Base-by-base conservation (phyloP, 1,140 invertebrate species). In the Heliconius congener region DNA sequence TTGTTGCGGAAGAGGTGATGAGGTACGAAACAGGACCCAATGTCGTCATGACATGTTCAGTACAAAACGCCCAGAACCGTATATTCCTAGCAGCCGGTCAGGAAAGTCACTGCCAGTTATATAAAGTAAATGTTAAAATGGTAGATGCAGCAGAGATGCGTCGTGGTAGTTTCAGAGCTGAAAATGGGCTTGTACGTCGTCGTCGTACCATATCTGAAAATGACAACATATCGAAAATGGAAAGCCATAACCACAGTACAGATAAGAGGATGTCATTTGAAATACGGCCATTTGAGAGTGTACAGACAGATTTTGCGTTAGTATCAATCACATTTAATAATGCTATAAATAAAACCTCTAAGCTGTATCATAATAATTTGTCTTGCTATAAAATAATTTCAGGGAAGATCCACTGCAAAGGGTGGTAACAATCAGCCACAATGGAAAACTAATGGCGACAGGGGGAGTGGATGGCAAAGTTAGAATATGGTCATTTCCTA, bases 21-120 rank as follows among this genome's bases (percentile, higher is more conserved):
- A 95, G 98, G 79, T 97, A 98, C 92, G 97, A 98, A 91, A 99
- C 98, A 18, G 98, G 98, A 5, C 95, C 96, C 2, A 97, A 97
- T 89, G 98, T 98, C 70, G 97, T 99, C 0, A 99, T 99, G 98
- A 99, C 99, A 86, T 98, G 97, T 91, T 96, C 97, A 11, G 95
- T 96, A 16, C 95, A 95, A 34, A 97, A 95, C 85, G 79, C 87
- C 0, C 90, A 94, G 82, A 91, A 90, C 60, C 95, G 96, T 84
- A 96, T 96, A 11, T 97, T 97, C 90, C 91, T 99, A n/a, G 97
- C 97, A 30, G 98, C 97, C 57, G 98, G 98, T 2, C 97, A 98
- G 94, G 98, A 99, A 95, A 98, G 97, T 75, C 97, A 98, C 86
- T 99, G 98, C 93, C 97, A 98, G 86, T 94, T 99, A 81, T 99